phyloP scores from a whole-genome alignment of 2,113 vertebrate species.

The Nannobrachium achirus region DNA sequence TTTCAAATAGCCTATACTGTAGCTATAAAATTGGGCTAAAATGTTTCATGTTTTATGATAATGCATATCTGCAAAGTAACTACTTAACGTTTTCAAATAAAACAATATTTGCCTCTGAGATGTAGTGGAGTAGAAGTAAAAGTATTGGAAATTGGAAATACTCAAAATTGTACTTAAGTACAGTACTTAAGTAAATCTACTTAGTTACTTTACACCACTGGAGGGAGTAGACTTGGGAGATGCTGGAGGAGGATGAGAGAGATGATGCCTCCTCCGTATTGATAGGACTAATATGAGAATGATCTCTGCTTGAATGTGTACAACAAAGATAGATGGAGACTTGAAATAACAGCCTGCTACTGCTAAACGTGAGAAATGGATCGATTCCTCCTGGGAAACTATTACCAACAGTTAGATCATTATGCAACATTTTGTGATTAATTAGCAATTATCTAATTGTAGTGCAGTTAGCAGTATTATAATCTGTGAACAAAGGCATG shows the following conservation, averaged over 20 bases:
- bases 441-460: too few species aligned
- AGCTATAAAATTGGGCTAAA: too few species aligned
- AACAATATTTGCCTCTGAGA: too few species aligned
- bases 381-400: not conserved
- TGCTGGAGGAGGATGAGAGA: constrained; percentile 67
- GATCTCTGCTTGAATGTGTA: constrained; percentile 24
- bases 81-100: too few species aligned
- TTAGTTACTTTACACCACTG: too few species aligned
- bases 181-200: too few species aligned
- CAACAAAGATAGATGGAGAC: constrained; percentile 27
- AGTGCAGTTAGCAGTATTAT: constrained; percentile 4
- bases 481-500: constrained; percentile 43
- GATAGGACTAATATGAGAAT: constrained; percentile 58
- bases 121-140: too few species aligned
- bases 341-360: constrained; percentile 29
- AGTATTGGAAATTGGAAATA: too few species aligned
- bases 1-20: too few species aligned
- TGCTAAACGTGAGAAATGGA: not conserved
- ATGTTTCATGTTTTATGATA: too few species aligned
- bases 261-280: constrained; percentile 59
- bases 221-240: constrained; percentile 67
- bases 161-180: too few species aligned
- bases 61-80: too few species aligned
- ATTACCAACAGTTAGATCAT: not conserved
- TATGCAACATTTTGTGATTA: not conserved